Base-by-base conservation (phyloP, 2,888 invertebrate species). In the Stenurella melanura region DNA sequence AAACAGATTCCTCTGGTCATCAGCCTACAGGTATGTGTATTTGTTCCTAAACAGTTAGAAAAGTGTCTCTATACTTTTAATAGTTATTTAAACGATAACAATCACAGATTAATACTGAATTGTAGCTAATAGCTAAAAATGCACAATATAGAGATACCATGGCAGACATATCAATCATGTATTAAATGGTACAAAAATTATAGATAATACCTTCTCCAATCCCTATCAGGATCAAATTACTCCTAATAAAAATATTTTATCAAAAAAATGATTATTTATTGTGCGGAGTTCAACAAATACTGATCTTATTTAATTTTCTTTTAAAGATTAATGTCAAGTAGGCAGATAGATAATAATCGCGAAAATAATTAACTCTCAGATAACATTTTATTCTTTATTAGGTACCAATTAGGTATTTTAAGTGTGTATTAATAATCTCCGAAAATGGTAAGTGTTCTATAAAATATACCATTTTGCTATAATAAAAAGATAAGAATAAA, bases 361-460 rank as follows among this genome's bases (percentile, higher is more conserved):
- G 7, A 34, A 26, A 56, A 34, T 61, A 72, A 72, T 63, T 72
- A 61, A 15, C 42, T 34, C 9, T 72, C 54, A 58, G 61, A 72
- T 72, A 72, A 54, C 17, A 56, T 67, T 67, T 60, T 64, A 18
- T 64, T 9, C 38, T 18, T 42, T 60, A 72, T 61, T 63, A 54
- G 63, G 63, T 72, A 72, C 26, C 63, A 54, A 63, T 19, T 58
- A 12, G 12, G 21, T 34, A 58, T 38, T 26, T 72, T 72, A 42
- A 50, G 21, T 72, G 72, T 26, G 50, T 19, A 72, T 63, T 63
- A 26, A 63, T 54, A 15, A 18, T 34, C 69, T 54, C n/a, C 61
- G 5, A 50, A 30, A 61, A 72, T 72, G 72, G 72, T 72, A 63
- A 72, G 72, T 72, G 7, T 21, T 63, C 26, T 34, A 72, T 21